Percentiles rank a stretch among this genome's conserved stretches.
These are phyloP conservation scores for Sinella curviseta DNA, from an alignment of 1,140 invertebrate species.

Conservation along the genomic window DNA sequence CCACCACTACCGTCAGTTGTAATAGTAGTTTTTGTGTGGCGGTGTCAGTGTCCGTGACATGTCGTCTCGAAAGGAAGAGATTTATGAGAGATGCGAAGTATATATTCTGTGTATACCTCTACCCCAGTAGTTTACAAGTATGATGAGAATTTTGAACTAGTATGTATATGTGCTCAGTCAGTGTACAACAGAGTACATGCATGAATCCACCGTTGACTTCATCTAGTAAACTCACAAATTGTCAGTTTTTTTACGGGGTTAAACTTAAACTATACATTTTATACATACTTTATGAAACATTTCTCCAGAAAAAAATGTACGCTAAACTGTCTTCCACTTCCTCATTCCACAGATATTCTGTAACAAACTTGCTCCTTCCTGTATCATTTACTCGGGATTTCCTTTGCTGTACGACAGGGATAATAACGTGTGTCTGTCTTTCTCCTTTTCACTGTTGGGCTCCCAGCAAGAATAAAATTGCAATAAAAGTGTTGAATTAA, in stretches of 20 bases:
- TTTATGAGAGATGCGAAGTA: not conserved
- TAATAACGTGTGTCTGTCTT: not conserved
- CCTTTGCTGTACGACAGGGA: not conserved
- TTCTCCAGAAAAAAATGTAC: not conserved
- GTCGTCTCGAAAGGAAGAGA: not conserved
- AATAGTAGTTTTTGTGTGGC: not conserved
- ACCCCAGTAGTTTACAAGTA: not conserved
- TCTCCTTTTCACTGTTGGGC: no score
- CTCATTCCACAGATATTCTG: not conserved
- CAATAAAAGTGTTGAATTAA: no score
- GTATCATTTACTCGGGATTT: not conserved
- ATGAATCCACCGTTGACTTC: no score
- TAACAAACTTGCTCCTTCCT: not conserved
- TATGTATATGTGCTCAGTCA: no score
- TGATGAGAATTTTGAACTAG: not conserved
- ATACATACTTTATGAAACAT: not conserved
- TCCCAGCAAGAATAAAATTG: no score
- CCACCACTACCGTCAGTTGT: no score
- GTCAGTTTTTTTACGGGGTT: not conserved
- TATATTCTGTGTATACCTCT: not conserved
- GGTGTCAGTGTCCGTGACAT: not conserved
- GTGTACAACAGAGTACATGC: no score
- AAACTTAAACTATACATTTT: no score
- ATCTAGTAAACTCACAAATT: no score
- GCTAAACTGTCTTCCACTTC: not conserved